Evolutionary conservation across 2,797 vertebrate genomes (phyloP).

Genomic region (Pygocentrus nattereri): DNA sequence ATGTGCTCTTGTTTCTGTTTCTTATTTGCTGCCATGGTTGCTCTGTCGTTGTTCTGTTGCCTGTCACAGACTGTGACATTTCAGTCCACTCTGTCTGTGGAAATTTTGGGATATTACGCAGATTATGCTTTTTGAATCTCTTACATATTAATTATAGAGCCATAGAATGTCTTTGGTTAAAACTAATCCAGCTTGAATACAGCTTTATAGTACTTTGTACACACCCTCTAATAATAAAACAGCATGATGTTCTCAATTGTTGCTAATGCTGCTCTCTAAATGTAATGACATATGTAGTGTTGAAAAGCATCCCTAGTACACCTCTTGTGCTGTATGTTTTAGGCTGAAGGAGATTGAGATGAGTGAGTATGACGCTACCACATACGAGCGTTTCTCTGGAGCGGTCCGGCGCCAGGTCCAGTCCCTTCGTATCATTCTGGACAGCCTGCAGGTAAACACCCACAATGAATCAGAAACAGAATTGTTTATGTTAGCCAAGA

Average conservation of each 20-base stretch:
- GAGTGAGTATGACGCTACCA: conserved; percentile 92
- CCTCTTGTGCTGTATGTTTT: conserved; percentile 17
- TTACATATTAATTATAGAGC: not conserved
- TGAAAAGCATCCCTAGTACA: not conserved
- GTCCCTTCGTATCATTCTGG: conserved; percentile 91
- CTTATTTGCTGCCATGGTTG: not conserved
- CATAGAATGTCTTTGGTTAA: not conserved
- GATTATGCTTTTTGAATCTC: not conserved
- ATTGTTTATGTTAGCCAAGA: not conserved
- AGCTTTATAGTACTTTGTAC: not conserved
- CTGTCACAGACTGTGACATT: not conserved
- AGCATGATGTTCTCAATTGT: not conserved
- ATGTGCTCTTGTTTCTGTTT: not conserved
- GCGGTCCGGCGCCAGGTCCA: conserved; percentile 93
- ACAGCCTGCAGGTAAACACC: conserved; percentile 89
- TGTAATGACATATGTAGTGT: not conserved
- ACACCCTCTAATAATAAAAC: not conserved
- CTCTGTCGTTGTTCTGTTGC: not conserved
- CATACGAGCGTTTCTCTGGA: conserved; percentile 89
- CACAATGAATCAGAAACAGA: not conserved
- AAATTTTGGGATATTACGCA: not conserved
- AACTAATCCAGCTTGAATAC: not conserved
- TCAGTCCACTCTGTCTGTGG: not conserved
- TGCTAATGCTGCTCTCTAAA: not conserved
- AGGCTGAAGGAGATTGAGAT: conserved; percentile 95